phyloP scores from a whole-genome alignment of 2,113 vertebrate genomes.

The Catharus minimus region DNA sequence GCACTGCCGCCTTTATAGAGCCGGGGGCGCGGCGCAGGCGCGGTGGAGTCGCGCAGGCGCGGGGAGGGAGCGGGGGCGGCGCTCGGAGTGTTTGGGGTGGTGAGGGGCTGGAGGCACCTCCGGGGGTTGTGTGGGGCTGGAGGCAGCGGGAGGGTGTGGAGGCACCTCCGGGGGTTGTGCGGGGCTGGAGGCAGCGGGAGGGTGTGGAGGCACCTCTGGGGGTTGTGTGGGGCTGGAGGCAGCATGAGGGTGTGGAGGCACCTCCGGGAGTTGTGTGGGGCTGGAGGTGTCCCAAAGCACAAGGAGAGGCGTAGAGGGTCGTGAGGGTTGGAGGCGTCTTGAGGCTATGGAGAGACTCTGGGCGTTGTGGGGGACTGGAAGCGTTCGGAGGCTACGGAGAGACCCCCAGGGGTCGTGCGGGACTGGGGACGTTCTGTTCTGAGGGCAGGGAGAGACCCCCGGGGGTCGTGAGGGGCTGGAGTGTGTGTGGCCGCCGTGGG shows the following conservation, averaged over 20 bases:
- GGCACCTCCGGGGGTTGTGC: too few species aligned
- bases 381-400: rapidly evolving
- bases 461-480: rapidly evolving
- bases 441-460: rapidly evolving
- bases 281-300: not conserved
- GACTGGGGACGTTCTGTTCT: rapidly evolving
- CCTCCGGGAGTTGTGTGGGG: too few species aligned
- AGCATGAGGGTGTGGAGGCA: too few species aligned
- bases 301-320: too few species aligned
- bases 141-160: too few species aligned
- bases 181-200: too few species aligned
- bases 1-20: not conserved
- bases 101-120: rapidly evolving
- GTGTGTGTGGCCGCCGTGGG: rapidly evolving
- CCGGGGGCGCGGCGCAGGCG: not conserved
- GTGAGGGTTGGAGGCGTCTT: rapidly evolving
- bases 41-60: not conserved
- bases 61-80: not conserved
- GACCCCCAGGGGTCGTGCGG: rapidly evolving
- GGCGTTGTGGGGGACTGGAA: rapidly evolving
- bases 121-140: not conserved
- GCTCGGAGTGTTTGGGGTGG: not conserved
- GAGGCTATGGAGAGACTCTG: rapidly evolving
- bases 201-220: not conserved
- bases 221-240: not conserved